phyloP scores from a whole-genome alignment of 2,888 invertebrate species.

The Axea sp. region DNA sequence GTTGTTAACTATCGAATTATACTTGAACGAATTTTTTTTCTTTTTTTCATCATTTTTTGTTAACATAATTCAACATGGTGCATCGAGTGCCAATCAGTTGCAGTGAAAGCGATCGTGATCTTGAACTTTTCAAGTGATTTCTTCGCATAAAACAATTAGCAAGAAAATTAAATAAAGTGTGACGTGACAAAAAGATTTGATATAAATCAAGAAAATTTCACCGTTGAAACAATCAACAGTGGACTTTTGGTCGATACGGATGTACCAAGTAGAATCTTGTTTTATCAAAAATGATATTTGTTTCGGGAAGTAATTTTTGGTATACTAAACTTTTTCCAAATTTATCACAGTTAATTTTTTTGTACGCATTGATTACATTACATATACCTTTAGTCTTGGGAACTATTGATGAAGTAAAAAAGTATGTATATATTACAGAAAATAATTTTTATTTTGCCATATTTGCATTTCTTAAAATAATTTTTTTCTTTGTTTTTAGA shows the following conservation, averaged over 20 bases:
- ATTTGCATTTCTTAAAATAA: too few species aligned
- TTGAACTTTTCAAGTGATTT: conserved; percentile 53
- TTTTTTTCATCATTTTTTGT: conserved; percentile 6
- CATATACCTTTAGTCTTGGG: conserved; percentile 57
- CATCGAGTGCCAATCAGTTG: conserved; percentile 44
- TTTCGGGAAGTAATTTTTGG: conserved; percentile 3
- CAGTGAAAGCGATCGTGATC: conserved; percentile 59
- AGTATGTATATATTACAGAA: conserved; percentile 67
- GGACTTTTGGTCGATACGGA: conserved; percentile 24
- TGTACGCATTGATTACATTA: conserved; percentile 63
- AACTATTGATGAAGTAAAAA: conserved; percentile 64
- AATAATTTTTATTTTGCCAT: too few species aligned
- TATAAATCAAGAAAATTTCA: conserved; percentile 50
- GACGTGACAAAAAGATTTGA: conserved; percentile 53
- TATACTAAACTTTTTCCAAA: background rate
- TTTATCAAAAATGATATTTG: conserved; percentile 15
- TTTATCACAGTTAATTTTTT: conserved; percentile 8
- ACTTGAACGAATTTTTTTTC: background rate
- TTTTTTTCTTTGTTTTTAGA: conserved; percentile 75
- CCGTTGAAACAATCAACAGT: conserved; percentile 28
- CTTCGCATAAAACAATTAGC: conserved; percentile 48
- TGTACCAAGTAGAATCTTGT: conserved; percentile 2
- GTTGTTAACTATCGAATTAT: too few species aligned
- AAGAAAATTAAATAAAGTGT: conserved; percentile 57
- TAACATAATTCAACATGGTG: conserved; percentile 4